These are phyloP conservation scores for Lithodes maja DNA, from an alignment of 2,888 invertebrate species.

Conservation along the genomic window DNA sequence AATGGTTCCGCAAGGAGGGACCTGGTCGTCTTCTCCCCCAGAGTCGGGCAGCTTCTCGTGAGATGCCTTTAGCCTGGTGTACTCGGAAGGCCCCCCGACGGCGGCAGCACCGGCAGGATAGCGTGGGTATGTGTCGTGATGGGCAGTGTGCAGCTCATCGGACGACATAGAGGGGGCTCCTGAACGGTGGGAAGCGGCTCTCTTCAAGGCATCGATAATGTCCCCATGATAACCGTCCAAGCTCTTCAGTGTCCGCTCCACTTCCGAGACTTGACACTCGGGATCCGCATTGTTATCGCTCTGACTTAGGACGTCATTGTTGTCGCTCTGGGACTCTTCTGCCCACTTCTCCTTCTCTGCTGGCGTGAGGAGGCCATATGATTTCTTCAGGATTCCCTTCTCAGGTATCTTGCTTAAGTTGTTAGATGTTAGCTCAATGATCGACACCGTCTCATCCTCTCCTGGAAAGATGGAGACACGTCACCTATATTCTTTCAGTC, in stretches of 20 bases:
- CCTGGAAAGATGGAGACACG: constrained; percentile 75
- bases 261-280: constrained; percentile 74
- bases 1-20: constrained; percentile 86
- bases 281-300: constrained; percentile 81
- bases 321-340: constrained; percentile 81
- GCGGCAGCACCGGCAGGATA: constrained; percentile 67
- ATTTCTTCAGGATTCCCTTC: constrained; percentile 93
- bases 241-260: constrained; percentile 88
- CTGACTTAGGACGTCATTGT: constrained; percentile 81
- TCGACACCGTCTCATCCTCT: constrained; percentile 86
- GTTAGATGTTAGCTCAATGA: constrained; percentile 86
- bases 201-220: constrained; percentile 90
- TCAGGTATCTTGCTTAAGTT: constrained; percentile 86
- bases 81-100: constrained; percentile 72
- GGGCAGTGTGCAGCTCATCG: constrained; percentile 82
- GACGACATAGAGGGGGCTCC: constrained; percentile 78
- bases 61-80: constrained; percentile 66
- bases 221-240: constrained; percentile 95
- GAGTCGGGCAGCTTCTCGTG: constrained; percentile 75
- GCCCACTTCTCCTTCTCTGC: constrained; percentile 85
- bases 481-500: constrained; percentile 53
- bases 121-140: constrained; percentile 77
- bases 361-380: constrained; percentile 80
- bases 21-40: constrained; percentile 83
- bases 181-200: constrained; percentile 80